Base-by-base conservation (phyloP, 2,113 vertebrate species). In the Cygnus buccinator region DNA sequence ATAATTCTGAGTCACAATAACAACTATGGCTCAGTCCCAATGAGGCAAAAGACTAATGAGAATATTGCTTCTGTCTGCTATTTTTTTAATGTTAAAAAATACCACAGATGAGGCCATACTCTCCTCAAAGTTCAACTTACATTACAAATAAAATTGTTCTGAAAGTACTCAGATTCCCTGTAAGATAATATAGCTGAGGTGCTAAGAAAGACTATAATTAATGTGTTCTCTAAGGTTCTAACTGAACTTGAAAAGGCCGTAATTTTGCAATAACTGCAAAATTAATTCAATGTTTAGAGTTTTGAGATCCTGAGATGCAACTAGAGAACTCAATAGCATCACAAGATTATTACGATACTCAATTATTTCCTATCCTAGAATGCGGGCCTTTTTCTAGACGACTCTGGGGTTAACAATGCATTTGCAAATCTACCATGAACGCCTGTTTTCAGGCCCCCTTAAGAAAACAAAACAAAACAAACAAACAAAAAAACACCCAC, bases 381-480 rank as follows among this genome's bases (percentile, higher is more conserved):
- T 0, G 0, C 1, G 31, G 5, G 6, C 3, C 73, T 79, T 89
- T 57, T 73, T 58, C 43, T 50, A 37, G 29, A 8, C 72, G 79
- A 18, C 15, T 59, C 43, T 44, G 29, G 8, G 5, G 21, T 84
- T 79, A 74, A 78, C 35, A 65, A n/a, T 15, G 67, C 7, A 46
- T 87, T 23, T 15, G 0, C 7, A 78, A 76, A 46, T 19, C 59
- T 48, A 66, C 6, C 16, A 62, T 0, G 0, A 81, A 35, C 6
- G 28, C 4, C 5, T 46, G 18, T 31, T 71, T 54, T 1, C 23
- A 54, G 29, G 5, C 9, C 19, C 25, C 37, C 22, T 31, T 0
- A 72, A 15, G 50, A 84, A 63, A 87, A 37, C 6, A 44, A 44
- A 44, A 44, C 16, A 44, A 18, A 44, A 44, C 16, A 44, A 44